Evolutionary conservation across 2,888 invertebrate genomes (phyloP).

Genomic region (Boloria selene): DNA sequence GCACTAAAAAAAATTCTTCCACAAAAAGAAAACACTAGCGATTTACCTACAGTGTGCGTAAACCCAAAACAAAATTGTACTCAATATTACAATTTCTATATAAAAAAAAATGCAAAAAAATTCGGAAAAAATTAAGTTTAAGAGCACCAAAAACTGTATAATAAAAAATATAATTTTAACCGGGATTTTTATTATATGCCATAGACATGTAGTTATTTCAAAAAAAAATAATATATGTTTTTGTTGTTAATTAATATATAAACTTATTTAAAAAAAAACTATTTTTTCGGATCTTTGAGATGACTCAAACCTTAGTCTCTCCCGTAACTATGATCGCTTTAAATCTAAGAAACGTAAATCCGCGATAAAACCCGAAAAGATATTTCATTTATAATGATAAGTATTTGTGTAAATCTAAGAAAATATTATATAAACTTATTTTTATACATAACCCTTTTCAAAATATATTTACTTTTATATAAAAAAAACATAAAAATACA

Average conservation of each 20-base stretch:
- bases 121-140: slow-evolving; percentile 44
- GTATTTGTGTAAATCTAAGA: too few species aligned
- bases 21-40: slow-evolving; percentile 42
- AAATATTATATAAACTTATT: too few species aligned
- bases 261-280: too few species aligned
- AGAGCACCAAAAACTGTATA: slow-evolving; percentile 58
- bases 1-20: slow-evolving; percentile 32
- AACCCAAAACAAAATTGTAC: slow-evolving; percentile 43
- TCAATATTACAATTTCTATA: slow-evolving; percentile 37
- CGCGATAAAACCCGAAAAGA: too few species aligned
- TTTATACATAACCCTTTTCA: neutral
- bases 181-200: neutral
- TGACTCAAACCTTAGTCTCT: too few species aligned
- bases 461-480: neutral
- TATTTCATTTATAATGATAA: too few species aligned
- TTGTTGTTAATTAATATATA: too few species aligned
- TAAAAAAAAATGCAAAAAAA: slow-evolving; percentile 48
- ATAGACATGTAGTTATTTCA: slow-evolving; percentile 2
- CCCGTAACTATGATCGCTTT: too few species aligned
- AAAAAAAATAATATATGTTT: neutral
- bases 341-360: too few species aligned
- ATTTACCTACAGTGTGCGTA: slow-evolving; percentile 46
- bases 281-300: too few species aligned
- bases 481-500: neutral
- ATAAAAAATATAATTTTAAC: slow-evolving; percentile 19